Conservation (phyloP, 2,797 vertebrate species). For the Cossypha dichroa region DNA sequence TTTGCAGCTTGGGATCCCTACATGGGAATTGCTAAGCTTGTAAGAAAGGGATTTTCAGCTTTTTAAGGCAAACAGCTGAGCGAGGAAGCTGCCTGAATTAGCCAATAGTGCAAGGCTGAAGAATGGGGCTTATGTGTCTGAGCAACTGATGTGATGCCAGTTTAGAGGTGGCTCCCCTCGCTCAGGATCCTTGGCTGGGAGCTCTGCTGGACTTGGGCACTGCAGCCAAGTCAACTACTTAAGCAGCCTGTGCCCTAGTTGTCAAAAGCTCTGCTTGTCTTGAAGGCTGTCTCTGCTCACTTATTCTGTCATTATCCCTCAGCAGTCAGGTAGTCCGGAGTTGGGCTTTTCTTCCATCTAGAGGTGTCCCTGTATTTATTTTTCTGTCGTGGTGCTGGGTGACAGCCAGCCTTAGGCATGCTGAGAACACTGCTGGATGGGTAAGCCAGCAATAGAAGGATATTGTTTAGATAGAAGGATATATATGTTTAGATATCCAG, state of each 20-base stretch:
- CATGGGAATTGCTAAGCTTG: slow-evolving; percentile 56
- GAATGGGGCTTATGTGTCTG: slow-evolving; percentile 56
- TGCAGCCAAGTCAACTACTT: not conserved
- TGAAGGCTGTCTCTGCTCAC: not conserved
- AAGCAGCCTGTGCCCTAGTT: slow-evolving; percentile 35
- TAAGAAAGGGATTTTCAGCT: slow-evolving; percentile 68
- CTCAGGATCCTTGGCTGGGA: not conserved
- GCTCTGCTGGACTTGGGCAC: not conserved
- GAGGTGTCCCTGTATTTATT: not conserved
- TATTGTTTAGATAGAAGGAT: not conserved
- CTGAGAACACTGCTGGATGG: not conserved
- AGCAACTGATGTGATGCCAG: slow-evolving; percentile 65
- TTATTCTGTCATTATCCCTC: not conserved
- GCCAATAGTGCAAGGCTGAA: slow-evolving; percentile 34
- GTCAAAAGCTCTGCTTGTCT: slow-evolving; percentile 26
- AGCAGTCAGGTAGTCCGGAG: not conserved
- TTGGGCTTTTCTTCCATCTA: not conserved
- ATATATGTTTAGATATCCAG: not conserved
- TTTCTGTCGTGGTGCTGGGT: not conserved
- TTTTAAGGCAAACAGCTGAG: slow-evolving; percentile 66
- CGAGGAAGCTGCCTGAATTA: slow-evolving; percentile 44
- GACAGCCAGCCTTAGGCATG: not conserved
- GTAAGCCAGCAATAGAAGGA: not conserved
- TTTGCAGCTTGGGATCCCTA: slow-evolving; percentile 25
- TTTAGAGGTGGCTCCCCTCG: not conserved